These are phyloP conservation scores for Discoglossus pictus DNA, from an alignment of 2,797 vertebrate genomes.

Conservation along the genomic window DNA sequence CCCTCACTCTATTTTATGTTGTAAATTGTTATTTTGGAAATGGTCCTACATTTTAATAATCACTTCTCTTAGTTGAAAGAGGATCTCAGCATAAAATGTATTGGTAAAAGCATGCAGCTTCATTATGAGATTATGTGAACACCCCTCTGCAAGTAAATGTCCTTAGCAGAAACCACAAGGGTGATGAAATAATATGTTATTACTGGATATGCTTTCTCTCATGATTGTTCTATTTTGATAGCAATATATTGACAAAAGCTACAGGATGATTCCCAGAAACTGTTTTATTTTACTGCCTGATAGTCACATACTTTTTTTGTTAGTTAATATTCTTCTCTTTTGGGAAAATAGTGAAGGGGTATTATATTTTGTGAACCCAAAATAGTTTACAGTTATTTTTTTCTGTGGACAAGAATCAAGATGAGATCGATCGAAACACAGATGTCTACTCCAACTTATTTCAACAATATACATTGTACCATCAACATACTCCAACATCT, in stretches of 20 bases:
- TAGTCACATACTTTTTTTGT: not conserved
- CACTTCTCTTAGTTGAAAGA: slow-evolving; percentile 7
- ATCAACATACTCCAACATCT: too few relatives aligned
- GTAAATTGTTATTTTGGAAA: slow-evolving; percentile 39
- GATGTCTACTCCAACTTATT: too few relatives aligned
- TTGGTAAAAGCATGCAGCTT: slow-evolving; percentile 3
- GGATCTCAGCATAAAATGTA: slow-evolving; percentile 24
- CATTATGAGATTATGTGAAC: not conserved
- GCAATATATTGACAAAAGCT: not conserved
- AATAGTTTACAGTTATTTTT: too few relatives aligned
- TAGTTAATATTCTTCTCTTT: not conserved
- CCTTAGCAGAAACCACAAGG: not conserved
- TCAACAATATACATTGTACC: too few relatives aligned
- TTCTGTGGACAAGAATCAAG: too few relatives aligned
- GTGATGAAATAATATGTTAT: slow-evolving; percentile 15
- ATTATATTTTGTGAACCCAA: too few relatives aligned
- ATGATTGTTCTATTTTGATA: slow-evolving; percentile 17
- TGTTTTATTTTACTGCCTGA: slow-evolving; percentile 1
- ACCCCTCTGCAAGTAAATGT: slow-evolving; percentile 9
- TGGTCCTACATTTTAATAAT: slow-evolving; percentile 10
- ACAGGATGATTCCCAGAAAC: not conserved
- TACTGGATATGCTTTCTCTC: not conserved
- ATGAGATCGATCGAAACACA: too few relatives aligned
- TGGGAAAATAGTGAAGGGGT: too few relatives aligned
- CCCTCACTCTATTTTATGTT: slow-evolving; percentile 7